These are phyloP conservation scores for Sceloporus undulatus DNA, from an alignment of 2,113 vertebrate species.

Conservation along the genomic window DNA sequence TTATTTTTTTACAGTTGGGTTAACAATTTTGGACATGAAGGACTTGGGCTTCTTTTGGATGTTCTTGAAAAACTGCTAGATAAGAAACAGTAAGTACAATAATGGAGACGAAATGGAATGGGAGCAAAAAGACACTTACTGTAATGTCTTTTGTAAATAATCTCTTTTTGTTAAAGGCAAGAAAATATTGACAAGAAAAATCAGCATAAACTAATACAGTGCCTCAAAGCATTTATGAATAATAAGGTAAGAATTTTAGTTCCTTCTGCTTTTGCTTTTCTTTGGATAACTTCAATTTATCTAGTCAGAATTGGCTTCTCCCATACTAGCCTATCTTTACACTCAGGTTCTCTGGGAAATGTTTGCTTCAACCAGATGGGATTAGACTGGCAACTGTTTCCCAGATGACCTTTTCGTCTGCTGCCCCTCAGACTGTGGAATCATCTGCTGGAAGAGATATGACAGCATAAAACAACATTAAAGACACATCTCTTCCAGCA, in stretches of 20 bases:
- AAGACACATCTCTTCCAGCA: too few relatives aligned
- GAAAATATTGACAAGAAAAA: conserved; percentile 96
- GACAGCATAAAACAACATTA: too few relatives aligned
- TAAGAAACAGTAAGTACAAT: conserved; percentile 92
- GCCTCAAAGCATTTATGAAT: conserved; percentile 99
- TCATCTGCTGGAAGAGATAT: too few relatives aligned
- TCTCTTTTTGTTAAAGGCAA: conserved; percentile 81
- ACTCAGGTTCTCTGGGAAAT: too few relatives aligned
- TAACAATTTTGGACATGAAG: conserved; percentile 98
- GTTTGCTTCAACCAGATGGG: too few relatives aligned
- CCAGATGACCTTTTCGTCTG: too few relatives aligned
- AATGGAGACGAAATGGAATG: neutral
- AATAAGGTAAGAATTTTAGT: conserved; percentile 89
- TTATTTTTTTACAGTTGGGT: conserved; percentile 87
- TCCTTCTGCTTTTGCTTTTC: neutral
- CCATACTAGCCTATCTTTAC: neutral
- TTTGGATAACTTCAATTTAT: neutral
- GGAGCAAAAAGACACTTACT: neutral
- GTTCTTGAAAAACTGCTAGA: conserved; percentile 93
- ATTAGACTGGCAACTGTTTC: too few relatives aligned
- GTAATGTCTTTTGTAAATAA: neutral
- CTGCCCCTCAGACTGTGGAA: too few relatives aligned
- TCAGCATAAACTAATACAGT: conserved; percentile 98
- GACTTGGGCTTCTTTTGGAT: conserved; percentile 93
- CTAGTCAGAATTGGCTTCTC: accelerated